A percentile compares a stretch with the other conserved stretches of the same genome.
phyloP scores from a whole-genome alignment of 1,140 invertebrate species.

The Drosophila hydei region DNA sequence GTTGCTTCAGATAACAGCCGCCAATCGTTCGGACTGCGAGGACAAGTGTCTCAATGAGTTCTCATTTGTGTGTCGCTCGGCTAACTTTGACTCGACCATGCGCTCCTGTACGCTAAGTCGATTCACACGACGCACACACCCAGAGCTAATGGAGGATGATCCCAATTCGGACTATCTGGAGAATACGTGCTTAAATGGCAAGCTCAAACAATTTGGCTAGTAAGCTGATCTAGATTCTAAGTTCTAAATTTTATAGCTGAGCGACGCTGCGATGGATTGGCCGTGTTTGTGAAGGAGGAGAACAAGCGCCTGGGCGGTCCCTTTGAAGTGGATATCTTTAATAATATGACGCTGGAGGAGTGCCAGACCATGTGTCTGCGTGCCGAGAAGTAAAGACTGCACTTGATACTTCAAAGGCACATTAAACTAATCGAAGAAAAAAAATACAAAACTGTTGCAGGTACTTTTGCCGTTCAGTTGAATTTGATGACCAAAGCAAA shows the following conservation, averaged over 20 bases:
- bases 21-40: conserved; percentile 94
- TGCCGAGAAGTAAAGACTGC: conserved; percentile 88
- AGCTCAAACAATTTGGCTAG: conserved; percentile 39
- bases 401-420: conserved; percentile 6
- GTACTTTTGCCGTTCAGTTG: conserved; percentile 95
- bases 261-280: conserved; percentile 92
- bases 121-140: conserved; percentile 93
- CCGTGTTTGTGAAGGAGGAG: conserved; percentile 94
- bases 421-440: conserved; percentile 50
- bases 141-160: conserved; percentile 92
- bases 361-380: conserved; percentile 92
- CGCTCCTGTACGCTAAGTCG: conserved; percentile 91
- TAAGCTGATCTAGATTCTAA: not conserved
- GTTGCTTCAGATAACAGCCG: conserved; percentile 86
- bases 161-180: conserved; percentile 95
- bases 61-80: conserved; percentile 93
- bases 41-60: conserved; percentile 95
- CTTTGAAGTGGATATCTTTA: conserved; percentile 93
- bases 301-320: conserved; percentile 93
- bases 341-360: conserved; percentile 92
- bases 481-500: conserved; percentile 93
- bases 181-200: conserved; percentile 95
- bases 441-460: conserved; percentile 83
- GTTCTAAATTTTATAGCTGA: conserved; percentile 86
- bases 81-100: conserved; percentile 90